phyloP scores from a whole-genome alignment of 2,797 vertebrate genomes.

The Sarcophilus harrisii region DNA sequence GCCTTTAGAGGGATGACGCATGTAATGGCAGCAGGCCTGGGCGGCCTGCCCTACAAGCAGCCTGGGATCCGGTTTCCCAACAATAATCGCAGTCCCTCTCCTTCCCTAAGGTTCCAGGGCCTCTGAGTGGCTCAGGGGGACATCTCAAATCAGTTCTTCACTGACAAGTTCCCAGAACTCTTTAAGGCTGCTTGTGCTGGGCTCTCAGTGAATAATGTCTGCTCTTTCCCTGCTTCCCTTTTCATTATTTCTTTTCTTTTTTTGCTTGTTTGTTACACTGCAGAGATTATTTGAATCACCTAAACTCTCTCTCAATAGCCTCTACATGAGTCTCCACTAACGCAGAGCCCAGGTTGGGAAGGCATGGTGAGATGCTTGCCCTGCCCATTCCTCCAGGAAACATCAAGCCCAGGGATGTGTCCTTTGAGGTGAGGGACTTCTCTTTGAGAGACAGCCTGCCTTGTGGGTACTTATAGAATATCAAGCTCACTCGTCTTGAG shows the following conservation, averaged over 20 bases:
- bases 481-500: not conserved
- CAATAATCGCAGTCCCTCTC: not conserved
- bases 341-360: constrained; percentile 69
- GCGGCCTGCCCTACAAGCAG: not conserved
- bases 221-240: constrained; percentile 66
- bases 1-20: not conserved
- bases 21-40: not conserved
- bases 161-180: constrained; percentile 42
- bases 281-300: constrained; percentile 58
- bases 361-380: constrained; percentile 77
- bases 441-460: constrained; percentile 52
- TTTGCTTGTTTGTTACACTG: constrained; percentile 40
- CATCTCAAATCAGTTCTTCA: not conserved
- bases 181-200: constrained; percentile 73
- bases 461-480: not conserved
- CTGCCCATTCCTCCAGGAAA: constrained; percentile 79
- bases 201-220: constrained; percentile 73
- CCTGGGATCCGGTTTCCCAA: not conserved
- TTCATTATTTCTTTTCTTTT: constrained; percentile 42
- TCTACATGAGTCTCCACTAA: constrained; percentile 72
- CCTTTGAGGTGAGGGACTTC: constrained; percentile 51
- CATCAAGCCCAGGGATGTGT: constrained; percentile 13
- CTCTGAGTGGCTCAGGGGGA: not conserved
- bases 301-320: constrained; percentile 61
- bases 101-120: not conserved